These are phyloP conservation scores for Terebella lapidaria DNA, from an alignment of 2,888 invertebrate species.

Conservation along the genomic window DNA sequence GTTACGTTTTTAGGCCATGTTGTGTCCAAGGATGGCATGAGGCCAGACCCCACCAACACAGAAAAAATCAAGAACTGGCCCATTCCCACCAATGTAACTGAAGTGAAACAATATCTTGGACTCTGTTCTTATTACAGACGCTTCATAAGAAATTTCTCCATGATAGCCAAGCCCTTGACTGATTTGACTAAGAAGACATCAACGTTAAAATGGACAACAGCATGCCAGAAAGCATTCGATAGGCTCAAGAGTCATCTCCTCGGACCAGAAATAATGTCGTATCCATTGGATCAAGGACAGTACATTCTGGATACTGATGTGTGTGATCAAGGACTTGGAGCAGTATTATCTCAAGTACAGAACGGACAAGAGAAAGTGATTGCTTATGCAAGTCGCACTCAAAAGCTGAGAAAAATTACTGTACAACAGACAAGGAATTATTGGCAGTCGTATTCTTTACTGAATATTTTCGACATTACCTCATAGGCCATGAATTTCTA, in stretches of 20 bases:
- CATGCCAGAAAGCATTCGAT: constrained; percentile 12
- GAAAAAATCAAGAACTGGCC: neutral
- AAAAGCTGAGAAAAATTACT: constrained; percentile 13
- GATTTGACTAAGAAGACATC: constrained; percentile 4
- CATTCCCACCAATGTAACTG: constrained; percentile 8
- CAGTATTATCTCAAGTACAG: constrained; percentile 19
- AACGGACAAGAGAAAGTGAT: too few species aligned
- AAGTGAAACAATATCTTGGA: constrained; percentile 23
- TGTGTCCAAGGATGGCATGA: neutral
- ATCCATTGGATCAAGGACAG: constrained; percentile 8
- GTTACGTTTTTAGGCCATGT: constrained; percentile 18
- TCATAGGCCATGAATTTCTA: constrained; percentile 13
- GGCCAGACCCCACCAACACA: neutral
- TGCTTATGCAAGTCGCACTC: constrained; percentile 10
- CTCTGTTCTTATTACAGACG: constrained; percentile 16
- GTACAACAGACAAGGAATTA: too few species aligned
- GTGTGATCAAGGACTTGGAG: constrained; percentile 17
- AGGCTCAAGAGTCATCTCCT: constrained; percentile 8
- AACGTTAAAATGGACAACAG: neutral
- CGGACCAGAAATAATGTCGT: constrained; percentile 11
- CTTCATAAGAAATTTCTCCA: constrained; percentile 17
- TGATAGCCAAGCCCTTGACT: constrained; percentile 15
- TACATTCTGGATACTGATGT: constrained; percentile 22
- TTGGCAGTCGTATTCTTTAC: constrained; percentile 13
- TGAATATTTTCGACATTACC: constrained; percentile 13